Percentiles rank a stretch among this genome's conserved stretches.
Evolutionary conservation across 35 echinoderm and acorn worm species (phyloP).

Genomic region (Chiridota heheva): DNA sequence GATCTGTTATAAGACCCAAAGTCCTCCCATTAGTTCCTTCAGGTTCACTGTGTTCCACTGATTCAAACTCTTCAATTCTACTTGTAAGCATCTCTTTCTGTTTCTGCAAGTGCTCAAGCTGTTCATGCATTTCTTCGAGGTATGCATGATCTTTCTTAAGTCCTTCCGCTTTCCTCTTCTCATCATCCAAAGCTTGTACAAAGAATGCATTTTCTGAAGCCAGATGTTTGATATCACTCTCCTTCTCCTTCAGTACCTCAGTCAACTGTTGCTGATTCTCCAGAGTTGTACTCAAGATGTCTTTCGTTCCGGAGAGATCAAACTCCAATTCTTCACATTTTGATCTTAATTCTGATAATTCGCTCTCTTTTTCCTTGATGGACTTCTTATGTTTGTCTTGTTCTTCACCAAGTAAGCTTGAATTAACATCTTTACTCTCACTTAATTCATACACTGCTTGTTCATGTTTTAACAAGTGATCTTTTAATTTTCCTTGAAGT

Average conservation of each 20-base stretch:
- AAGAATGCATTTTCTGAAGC: slow-evolving; percentile 84
- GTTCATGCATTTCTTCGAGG: slow-evolving; percentile 31
- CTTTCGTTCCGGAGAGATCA: slow-evolving; percentile 72
- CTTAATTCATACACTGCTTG: neutral
- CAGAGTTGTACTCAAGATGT: slow-evolving; percentile 68
- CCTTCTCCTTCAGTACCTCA: slow-evolving; percentile 81
- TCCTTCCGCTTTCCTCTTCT: slow-evolving; percentile 58
- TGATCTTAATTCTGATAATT: slow-evolving; percentile 34
- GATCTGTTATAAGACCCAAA: slow-evolving; percentile 59
- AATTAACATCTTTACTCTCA: neutral
- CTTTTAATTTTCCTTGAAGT: neutral
- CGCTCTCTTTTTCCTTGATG: slow-evolving; percentile 36
- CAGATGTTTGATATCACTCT: slow-evolving; percentile 79
- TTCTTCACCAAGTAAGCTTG: slow-evolving; percentile 16
- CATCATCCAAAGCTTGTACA: slow-evolving; percentile 72
- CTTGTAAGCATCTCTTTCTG: slow-evolving; percentile 42
- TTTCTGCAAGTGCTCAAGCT: slow-evolving; percentile 25
- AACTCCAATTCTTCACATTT: slow-evolving; percentile 62
- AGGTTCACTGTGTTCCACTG: slow-evolving; percentile 9
- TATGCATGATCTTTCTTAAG: slow-evolving; percentile 30
- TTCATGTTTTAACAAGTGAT: slow-evolving; percentile 13
- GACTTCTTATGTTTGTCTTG: slow-evolving; percentile 37
- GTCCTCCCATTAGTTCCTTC: slow-evolving; percentile 53
- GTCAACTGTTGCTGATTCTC: slow-evolving; percentile 72
- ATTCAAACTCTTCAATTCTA: slow-evolving; percentile 39